Percentiles rank a stretch among this genome's conserved stretches.
Evolutionary conservation across 2,888 invertebrate genomes (phyloP).

Genomic region (Marronus borbonicus): DNA sequence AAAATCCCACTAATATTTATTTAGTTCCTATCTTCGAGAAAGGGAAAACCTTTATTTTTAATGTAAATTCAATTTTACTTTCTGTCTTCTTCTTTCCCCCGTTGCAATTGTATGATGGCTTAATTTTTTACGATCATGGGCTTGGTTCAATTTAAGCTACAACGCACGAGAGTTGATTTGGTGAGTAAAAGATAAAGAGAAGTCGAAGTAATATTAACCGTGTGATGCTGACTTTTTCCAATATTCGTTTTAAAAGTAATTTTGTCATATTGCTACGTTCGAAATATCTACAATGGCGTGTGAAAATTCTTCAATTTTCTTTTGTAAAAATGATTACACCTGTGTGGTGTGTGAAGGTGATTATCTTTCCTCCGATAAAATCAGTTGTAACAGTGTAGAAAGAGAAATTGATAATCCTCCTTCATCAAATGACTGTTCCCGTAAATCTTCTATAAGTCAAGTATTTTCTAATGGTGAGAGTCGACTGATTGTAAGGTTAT

Average conservation of each 20-base stretch:
- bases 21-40: too few species aligned
- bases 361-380: constrained; percentile 15
- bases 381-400: constrained; percentile 13
- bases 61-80: constrained; percentile 16
- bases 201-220: too few species aligned
- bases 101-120: too few species aligned
- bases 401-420: constrained; percentile 38
- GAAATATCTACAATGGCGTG: too few species aligned
- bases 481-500: constrained; percentile 6
- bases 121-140: too few species aligned
- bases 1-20: too few species aligned
- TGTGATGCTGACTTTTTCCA: too few species aligned
- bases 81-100: not conserved
- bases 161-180: too few species aligned
- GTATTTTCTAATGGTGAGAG: constrained; percentile 44
- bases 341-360: constrained; percentile 13
- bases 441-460: constrained; percentile 40
- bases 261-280: too few species aligned
- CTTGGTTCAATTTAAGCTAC: too few species aligned
- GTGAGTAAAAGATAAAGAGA: too few species aligned
- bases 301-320: not conserved
- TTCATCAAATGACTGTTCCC: constrained; percentile 30
- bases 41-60: not conserved
- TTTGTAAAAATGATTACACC: not conserved
- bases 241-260: too few species aligned